Evolutionary conservation across 2,797 vertebrate species (phyloP).

Genomic region (Leptodon cayanensis): DNA sequence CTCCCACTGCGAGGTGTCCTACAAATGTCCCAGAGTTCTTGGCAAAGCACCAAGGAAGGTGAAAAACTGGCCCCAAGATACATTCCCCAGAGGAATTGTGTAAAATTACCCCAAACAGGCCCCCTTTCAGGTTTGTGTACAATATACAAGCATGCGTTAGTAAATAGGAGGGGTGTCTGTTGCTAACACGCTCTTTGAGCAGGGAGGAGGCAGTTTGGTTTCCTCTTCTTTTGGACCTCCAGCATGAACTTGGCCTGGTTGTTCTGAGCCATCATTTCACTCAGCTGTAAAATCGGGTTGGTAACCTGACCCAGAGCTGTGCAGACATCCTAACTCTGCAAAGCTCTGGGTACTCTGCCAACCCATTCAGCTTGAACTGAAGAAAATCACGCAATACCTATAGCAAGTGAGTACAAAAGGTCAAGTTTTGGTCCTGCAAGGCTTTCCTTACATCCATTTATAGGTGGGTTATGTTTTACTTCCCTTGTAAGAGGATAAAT

Average conservation of each 20-base stretch:
- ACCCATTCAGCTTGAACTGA: neutral
- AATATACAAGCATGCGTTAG: accelerated
- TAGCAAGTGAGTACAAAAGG: neutral
- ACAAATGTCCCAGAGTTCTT: neutral
- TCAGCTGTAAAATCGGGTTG: neutral
- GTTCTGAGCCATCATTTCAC: accelerated
- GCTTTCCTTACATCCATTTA: neutral
- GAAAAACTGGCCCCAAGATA: neutral
- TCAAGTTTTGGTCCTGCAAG: neutral
- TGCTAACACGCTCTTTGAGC: accelerated
- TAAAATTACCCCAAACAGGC: neutral
- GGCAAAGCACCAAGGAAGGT: neutral
- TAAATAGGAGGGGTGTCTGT: neutral
- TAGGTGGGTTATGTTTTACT: neutral
- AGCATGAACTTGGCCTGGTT: neutral
- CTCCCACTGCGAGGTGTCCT: neutral
- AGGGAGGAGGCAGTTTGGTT: neutral
- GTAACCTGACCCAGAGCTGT: neutral
- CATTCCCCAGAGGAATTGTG: neutral
- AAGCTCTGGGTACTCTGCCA: neutral
- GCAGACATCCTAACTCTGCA: neutral
- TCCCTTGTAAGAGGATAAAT: neutral
- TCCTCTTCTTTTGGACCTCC: neutral
- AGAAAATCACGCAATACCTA: accelerated
- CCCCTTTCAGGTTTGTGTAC: neutral